phyloP scores from a whole-genome alignment of 2,113 vertebrate species.

The Saimiri boliviensis region DNA sequence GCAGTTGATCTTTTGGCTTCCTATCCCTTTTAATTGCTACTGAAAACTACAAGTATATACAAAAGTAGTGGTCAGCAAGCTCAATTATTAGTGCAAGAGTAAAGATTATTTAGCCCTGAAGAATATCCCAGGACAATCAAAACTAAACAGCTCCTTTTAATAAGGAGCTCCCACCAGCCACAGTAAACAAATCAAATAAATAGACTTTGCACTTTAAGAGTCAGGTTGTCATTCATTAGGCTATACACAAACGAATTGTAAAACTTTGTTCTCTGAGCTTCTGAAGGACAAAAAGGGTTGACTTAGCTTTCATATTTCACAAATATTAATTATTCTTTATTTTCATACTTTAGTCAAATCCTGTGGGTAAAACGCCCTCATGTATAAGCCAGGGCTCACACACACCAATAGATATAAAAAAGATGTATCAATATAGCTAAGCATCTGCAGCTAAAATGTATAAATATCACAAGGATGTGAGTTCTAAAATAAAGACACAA shows the following conservation, averaged over 20 bases:
- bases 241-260: background rate
- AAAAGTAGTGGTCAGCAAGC: background rate
- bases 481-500: background rate
- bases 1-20: background rate
- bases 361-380: background rate
- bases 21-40: background rate
- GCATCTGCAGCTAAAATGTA: background rate
- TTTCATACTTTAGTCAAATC: conserved; percentile 8
- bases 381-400: background rate
- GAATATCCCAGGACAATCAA: background rate
- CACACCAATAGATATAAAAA: background rate
- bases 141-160: background rate
- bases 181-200: conserved; percentile 7
- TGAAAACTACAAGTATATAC: background rate
- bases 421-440: background rate
- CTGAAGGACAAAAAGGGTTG: background rate
- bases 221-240: background rate
- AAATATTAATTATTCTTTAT: background rate
- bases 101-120: conserved; percentile 4
- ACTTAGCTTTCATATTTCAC: background rate
- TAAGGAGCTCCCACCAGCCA: background rate
- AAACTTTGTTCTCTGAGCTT: background rate
- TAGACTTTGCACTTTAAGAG: background rate
- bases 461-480: background rate
- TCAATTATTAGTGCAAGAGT: background rate